Evolutionary conservation across 2,888 invertebrate genomes (phyloP).

Genomic region (Drosophila recens): DNA sequence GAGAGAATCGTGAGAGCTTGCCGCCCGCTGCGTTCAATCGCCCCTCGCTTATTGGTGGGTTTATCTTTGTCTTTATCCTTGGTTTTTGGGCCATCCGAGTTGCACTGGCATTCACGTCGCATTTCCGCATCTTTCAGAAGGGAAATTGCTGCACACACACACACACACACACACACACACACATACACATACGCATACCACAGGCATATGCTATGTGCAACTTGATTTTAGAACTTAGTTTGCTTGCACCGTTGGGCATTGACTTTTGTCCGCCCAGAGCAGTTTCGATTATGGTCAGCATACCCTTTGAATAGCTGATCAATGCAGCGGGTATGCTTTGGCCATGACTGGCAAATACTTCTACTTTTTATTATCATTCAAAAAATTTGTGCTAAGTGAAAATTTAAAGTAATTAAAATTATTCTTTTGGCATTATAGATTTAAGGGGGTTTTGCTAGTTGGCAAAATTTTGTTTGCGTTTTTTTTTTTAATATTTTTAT

Average conservation of each 20-base stretch:
- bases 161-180: not conserved
- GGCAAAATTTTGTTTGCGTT: no score
- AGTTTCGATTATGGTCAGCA: not conserved
- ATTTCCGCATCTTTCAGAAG: slow-evolving; percentile 49
- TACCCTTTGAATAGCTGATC: not conserved
- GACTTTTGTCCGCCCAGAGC: slow-evolving; percentile 8
- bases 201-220: slow-evolving; percentile 20
- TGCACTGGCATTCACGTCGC: slow-evolving; percentile 24
- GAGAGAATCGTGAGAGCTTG: slow-evolving; percentile 30
- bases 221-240: slow-evolving; percentile 27
- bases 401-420: no score
- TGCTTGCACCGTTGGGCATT: slow-evolving; percentile 26
- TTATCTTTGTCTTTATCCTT: slow-evolving; percentile 48
- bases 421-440: no score
- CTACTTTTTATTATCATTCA: no score
- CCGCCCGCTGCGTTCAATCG: slow-evolving; percentile 55
- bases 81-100: slow-evolving; percentile 9
- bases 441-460: no score
- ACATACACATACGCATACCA: not conserved
- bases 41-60: slow-evolving; percentile 45
- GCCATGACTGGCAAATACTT: not conserved
- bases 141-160: slow-evolving; percentile 43
- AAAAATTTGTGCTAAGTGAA: no score
- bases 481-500: no score
- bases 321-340: not conserved